Evolutionary conservation across 2,888 invertebrate genomes (phyloP), one percentile per base, ranked within the genome.

Genomic region (Drosophila kambysellisi): DNA sequence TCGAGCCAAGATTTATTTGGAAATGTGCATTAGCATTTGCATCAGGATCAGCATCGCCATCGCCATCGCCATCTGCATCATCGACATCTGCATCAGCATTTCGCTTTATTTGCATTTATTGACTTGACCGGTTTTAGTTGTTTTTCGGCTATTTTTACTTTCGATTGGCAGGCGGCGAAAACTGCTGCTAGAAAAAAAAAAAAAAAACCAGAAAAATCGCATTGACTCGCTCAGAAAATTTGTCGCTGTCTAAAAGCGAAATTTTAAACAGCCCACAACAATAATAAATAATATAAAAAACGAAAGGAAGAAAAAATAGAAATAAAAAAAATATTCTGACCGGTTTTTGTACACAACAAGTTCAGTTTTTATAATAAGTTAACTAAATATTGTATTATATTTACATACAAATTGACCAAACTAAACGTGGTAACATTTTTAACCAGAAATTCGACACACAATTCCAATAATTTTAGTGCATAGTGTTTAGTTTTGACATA

Each of bases 61-160:
- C 35, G 12, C 0, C 35, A 43, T 43, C 43, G 0, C 1, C 43
- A 43, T 43, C 43, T 33, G 35, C 56, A 56, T 39, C n/a, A 2
- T n/a, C n/a, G n/a, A n/a, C n/a, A n/a, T n/a, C n/a, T n/a, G 41
- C 64, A 65, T 51, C 8, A 41, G 52, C 59, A 60, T 58, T 46
- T 41, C 43, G 33, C 37, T 37, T 56, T 11, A 29, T 48, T 35
- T 63, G 65, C 58, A 69, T 41, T 58, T 62, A 57, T 74, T 48
- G 9, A 61, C 48, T 67, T 78, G 74, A 77, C 77, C 78, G 77
- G 78, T 78, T 82, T 79, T 58, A 35, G 32, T 30, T 33, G 30
- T 29, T 67, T 64, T 81, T 81, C 73, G 33, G 72, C 48, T 69
- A 80, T 78, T 83, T 83, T 83, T 85, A 83, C 83, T 83, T 83